Conservation (phyloP, 2,797 vertebrate species). For the Lepilemur septentrionalis region DNA sequence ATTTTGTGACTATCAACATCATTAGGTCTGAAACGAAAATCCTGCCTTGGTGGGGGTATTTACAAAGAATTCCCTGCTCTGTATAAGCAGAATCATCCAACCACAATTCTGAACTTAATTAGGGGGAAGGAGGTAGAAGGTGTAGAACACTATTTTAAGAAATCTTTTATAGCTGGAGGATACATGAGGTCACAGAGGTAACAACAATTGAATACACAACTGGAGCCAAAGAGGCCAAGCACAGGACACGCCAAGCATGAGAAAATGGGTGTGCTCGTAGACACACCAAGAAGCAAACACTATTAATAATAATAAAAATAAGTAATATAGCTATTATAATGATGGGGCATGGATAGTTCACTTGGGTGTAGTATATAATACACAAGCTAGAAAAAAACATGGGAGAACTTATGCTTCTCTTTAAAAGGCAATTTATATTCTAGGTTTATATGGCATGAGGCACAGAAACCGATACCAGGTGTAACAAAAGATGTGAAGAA, state of each 20-base stretch:
- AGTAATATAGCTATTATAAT: not conserved
- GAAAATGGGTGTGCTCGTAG: not conserved
- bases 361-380: not conserved
- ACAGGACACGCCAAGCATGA: not conserved
- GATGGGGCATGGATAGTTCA: not conserved
- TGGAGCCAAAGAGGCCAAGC: not conserved
- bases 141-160: not conserved
- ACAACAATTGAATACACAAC: not conserved
- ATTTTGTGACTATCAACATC: not conserved
- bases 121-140: not conserved
- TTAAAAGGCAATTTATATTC: constrained; percentile 33
- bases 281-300: not conserved
- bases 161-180: not conserved
- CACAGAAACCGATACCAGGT: not conserved
- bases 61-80: not conserved
- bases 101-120: not conserved
- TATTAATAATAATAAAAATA: not conserved
- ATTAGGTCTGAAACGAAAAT: constrained; percentile 40
- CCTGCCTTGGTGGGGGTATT: not conserved
- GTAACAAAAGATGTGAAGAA: constrained; percentile 28
- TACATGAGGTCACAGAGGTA: not conserved
- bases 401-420: not conserved
- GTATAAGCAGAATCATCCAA: constrained; percentile 17
- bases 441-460: constrained; percentile 22
- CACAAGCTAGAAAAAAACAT: constrained; percentile 33